Base-by-base conservation (phyloP, 2,113 vertebrate species). In the Misgurnus mizolepis region DNA sequence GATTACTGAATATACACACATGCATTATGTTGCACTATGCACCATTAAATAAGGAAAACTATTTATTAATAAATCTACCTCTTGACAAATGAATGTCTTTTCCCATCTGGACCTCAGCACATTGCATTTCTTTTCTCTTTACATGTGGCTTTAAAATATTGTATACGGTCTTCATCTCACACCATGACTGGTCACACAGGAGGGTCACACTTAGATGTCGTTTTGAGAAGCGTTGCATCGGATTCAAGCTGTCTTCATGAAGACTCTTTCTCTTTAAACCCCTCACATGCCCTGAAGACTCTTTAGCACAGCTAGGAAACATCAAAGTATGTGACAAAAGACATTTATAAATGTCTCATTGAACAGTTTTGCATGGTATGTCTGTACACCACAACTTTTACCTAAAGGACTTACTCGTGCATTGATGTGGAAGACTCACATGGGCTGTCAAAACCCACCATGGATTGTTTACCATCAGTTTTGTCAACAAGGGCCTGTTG, bases 181-280 rank as follows among this genome's bases (percentile, higher is more conserved):
- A 94, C 94, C 93, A 94, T 11, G 85, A 80, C 86, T 94, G 94
- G 27, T 88, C 62, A 67, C 86, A 88, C 40, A 94, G 69, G 65
- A 91, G 86, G 2, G 91, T 93, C 62, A 94, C 92, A 10, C 72
- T 86, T 50, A 94, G 82, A 81, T 92, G 87, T 22, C 61, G 84
- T 60, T 92, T 84, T 1, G 62, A 22, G 72, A 91, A 92, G 61
- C 66, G 84, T 67, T 92, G 85, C 83, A 92, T 83, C 7, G 91
- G 92, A 14, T 82, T 88, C n/a, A 3, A 11, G 65, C 49, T 15
- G 17, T 45, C 62, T 66, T 76, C 61, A 66, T 62, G 47, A n/a
- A 68, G n/a, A 41, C 56, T 41, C 71, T 82, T 80, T 75, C 74
- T 78, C 55, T 85, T 83, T 45, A 71, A 50, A 62, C 67, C 73